phyloP scores from a whole-genome alignment of 2,797 vertebrate genomes.

The Hypotaenidia philippensis region DNA sequence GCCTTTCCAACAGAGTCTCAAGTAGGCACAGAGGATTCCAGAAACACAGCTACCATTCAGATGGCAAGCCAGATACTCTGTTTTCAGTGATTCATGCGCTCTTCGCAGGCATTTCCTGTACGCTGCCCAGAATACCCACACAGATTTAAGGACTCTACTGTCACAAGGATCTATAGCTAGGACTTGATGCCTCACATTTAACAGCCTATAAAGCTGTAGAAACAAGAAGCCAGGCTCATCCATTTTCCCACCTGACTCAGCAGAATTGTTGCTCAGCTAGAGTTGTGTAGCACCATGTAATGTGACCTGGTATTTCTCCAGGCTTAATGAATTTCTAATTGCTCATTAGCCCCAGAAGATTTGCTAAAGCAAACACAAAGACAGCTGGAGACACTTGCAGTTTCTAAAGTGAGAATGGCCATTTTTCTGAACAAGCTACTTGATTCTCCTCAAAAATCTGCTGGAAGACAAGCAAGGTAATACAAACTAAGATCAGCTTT shows the following conservation, averaged over 20 bases:
- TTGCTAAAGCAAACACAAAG: constrained; percentile 27
- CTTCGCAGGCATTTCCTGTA: background rate
- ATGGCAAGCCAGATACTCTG: background rate
- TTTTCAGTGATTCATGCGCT: background rate
- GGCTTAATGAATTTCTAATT: constrained; percentile 23
- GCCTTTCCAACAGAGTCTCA: background rate
- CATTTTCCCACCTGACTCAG: background rate
- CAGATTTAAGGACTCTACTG: background rate
- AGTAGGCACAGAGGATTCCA: background rate
- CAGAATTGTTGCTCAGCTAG: background rate
- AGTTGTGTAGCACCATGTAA: background rate
- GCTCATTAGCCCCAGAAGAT: constrained; percentile 11
- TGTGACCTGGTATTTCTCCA: background rate
- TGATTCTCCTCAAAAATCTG: background rate
- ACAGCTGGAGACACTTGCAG: background rate
- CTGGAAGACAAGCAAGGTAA: background rate
- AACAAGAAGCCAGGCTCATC: background rate
- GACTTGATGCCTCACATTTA: background rate
- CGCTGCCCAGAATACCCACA: accelerated
- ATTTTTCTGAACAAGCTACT: background rate
- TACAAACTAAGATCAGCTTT: background rate
- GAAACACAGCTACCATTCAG: background rate
- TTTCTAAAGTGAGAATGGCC: background rate
- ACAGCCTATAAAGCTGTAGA: background rate
- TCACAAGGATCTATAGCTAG: background rate